Base-by-base conservation (phyloP, 2,113 vertebrate genomes). In the Trogon melanurus region DNA sequence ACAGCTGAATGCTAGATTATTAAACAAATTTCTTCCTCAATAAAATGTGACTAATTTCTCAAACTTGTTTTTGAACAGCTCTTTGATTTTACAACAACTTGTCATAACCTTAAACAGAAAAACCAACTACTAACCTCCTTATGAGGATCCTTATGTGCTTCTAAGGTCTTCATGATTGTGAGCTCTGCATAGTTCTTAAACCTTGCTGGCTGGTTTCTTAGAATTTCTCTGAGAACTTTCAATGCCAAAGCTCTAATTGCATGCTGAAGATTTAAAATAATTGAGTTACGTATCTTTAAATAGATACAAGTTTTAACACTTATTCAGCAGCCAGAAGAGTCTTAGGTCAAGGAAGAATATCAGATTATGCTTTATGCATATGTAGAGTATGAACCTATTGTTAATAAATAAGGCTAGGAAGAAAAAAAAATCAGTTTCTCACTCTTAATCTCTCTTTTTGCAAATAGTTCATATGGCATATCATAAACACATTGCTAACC, bases 151-250 rank as follows among this genome's bases (percentile, higher is more conserved):
- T 99, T 99, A 96, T 99, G 99, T 15, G 99, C 98, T 98, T 99
- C 99, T 95, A 99, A 96, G 5, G 99, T 99, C 97, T 99, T 99
- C 99, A 99, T 99, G 94, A 99, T 99, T 57, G 99, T 99, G 85
- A 99, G 98, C 85, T 99, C 99, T 85, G 99, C 99, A 5, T 99
- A 99, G 97, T 99, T 99, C 97, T 99, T 99, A 98, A 99, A 99
- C 96, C 99, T 98, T 97, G 99, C 98, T 67, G 99, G 99, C 96
- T 99, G 99, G 91, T 99, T 98, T 95, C 98, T 97, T 82, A 99
- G 98, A 95, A 99, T 99, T 97, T 99, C 99, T 97, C 98, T 98
- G 94, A 99, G 97, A 92, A 99, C 99, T 81, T 98, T 98, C 91
- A 99, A 95, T 54, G 99, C 99, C 97, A 99, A 97, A 47, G 99